Evolutionary conservation across 2,888 invertebrate genomes (phyloP), one percentile per base, ranked within the genome.

Genomic region (Synanthedon andrenaeformis): DNA sequence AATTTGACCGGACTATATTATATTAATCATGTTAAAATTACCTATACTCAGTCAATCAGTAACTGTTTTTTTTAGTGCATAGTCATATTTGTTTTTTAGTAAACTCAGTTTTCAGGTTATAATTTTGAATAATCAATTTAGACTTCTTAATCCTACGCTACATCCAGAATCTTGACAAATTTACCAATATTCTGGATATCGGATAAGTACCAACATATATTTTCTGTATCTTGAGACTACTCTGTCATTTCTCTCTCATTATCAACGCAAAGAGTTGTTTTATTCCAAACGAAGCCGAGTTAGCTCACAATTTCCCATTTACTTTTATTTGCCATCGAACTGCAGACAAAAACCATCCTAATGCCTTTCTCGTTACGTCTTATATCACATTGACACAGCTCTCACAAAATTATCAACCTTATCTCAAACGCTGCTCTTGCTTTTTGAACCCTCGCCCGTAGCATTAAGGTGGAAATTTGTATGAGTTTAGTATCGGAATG

Each of bases 251-350:
- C 79, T 76, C 75, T 72, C 83, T 86, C 85, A 86, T 86, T 85
- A 86, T 83, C 77, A 83, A 76, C 76, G 80, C 80, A 76, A 82
- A 82, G 85, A 82, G 85, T 86, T 86, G 86, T 86, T 86, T 85
- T 85, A 84, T 82, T 82, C 77, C 76, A 69, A 35, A 62, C 76
- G 79, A 72, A 77, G 74, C 67, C 71, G 78, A 82, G 82, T 85
- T 83, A 81, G 80, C 74, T 68, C 70, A 81, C 85, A 80, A 86
- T 85, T 86, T 85, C 85, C 85, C 80, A 83, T 79, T 80, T 79
- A 82, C 70, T 72, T 70, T 72, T 66, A 66, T 76, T 76, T 77
- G 76, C 75, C 72, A 69, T 57, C 57, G 45, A 45, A n/a, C 14
- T 6, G 13, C 54, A 49, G 4, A 12, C 19, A 11, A 49, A 49